A percentile compares a stretch with the other conserved stretches of the same genome.
phyloP scores from a whole-genome alignment of 1,140 invertebrate genomes.

The fruit fly (Drosophila melanogaster) region Release_6_plus_ISO1_MT NT_033777.3:4794001-4794500 shows the following conservation, averaged over 20 bases:
- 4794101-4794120: slow-evolving; percentile 94
- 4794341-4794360: slow-evolving; percentile 98
- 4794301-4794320: slow-evolving; percentile 99
- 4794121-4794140: slow-evolving; percentile 97
- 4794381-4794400: slow-evolving; percentile 99
- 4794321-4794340: slow-evolving; percentile 98
- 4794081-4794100: slow-evolving; percentile 93
- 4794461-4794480: slow-evolving; percentile 97
- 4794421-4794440: slow-evolving; percentile 99
- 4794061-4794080: slow-evolving; percentile 99
- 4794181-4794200: slow-evolving; percentile 97
- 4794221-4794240: slow-evolving; percentile 97
- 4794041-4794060: slow-evolving; percentile 98
- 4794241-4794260: slow-evolving; percentile 97
- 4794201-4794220: slow-evolving; percentile 98
- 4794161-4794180: slow-evolving; percentile 98
- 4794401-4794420: slow-evolving; percentile 99
- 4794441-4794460: slow-evolving; percentile 96
- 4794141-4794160: slow-evolving; percentile 96
- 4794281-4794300: slow-evolving; percentile 98
- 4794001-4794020: slow-evolving; percentile 94
- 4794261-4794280: slow-evolving; percentile 97
- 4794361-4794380: slow-evolving; percentile 97
- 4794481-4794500: slow-evolving; percentile 98
- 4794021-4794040: slow-evolving; percentile 98